Base-by-base conservation (phyloP, 1,140 invertebrate species). In the Pseudomyrmex gracilis region DNA sequence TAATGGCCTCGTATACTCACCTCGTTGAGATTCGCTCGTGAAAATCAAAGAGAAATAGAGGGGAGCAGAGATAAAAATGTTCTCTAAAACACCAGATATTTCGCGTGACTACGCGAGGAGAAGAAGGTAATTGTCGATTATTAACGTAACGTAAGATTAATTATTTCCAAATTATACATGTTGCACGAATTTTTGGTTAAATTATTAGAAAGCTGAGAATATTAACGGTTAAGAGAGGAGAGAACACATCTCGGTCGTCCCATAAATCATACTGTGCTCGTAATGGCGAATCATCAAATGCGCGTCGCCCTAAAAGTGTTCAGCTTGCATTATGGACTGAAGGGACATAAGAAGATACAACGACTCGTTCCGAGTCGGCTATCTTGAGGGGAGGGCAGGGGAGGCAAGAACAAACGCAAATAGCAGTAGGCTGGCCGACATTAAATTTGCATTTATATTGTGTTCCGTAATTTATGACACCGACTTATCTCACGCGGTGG, bases 361-460 rank as follows among this genome's bases (percentile, higher is more conserved):
- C 76, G 76, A 78, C 64, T 80, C 76, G 66, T 80, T 80, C 53
- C 66, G 66, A 71, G 53, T 71, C 76, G 66, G 76, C 53, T 70
- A 70, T 80, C 76, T 71, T 45, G 66, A 20, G 34, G 78, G 43
- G 57, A 57, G 60, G n/a, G 47, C 0, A 34, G 34, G 34, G 49
- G 15, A 70, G 43, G 22, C 53, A 24, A 74, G 61, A 73, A 78
- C 70, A 89, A 87, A 86, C 74, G 63, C 82, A 90, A 82, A 86
- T 87, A 88, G 85, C 76, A 88, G 87, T 88, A 71, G 80, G 86
- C 84, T 20, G 73, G 78, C 73, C 73, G 84, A 85, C 90, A 89
- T 89, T 87, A 87, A 89, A 91, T 91, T 91, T 87, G 90, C 89
- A 89, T 90, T 90, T 90, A 82, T 85, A 86, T 86, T 86, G 85